phyloP scores from a whole-genome alignment of 2,797 vertebrate genomes.

The Pangasius djambal region DNA sequence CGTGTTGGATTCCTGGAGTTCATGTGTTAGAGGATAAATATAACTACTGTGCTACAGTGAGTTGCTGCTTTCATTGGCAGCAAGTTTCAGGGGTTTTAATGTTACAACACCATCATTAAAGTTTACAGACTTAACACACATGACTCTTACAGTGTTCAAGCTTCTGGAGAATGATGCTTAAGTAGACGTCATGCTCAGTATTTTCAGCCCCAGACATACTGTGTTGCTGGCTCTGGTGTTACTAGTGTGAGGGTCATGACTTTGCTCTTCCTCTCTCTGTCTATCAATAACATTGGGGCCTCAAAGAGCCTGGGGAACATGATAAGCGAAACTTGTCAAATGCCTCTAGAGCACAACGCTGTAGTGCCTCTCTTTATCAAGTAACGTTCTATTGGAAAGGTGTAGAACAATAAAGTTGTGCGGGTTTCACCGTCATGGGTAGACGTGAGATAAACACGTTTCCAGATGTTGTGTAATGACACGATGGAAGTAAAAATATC shows the following conservation, averaged over 20 bases:
- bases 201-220: background rate
- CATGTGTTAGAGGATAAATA: slow-evolving; percentile 37
- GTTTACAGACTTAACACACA: slow-evolving; percentile 37
- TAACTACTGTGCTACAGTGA: slow-evolving; percentile 21
- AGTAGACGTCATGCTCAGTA: background rate
- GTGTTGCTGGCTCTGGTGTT: background rate
- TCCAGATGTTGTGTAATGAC: slow-evolving; percentile 36
- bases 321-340: slow-evolving; percentile 55
- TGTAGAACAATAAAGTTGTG: background rate
- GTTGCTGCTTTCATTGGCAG: slow-evolving; percentile 40
- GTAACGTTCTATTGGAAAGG: background rate
- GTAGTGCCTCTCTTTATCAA: slow-evolving; percentile 20
- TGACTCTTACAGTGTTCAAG: background rate
- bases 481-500: slow-evolving; percentile 27
- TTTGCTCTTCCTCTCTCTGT: slow-evolving; percentile 10
- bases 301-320: slow-evolving; percentile 40
- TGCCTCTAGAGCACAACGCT: slow-evolving; percentile 32
- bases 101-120: slow-evolving; percentile 47
- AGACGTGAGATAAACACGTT: slow-evolving; percentile 20
- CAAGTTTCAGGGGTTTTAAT: slow-evolving; percentile 8
- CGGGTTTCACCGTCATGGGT: background rate
- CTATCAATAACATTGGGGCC: slow-evolving; percentile 41
- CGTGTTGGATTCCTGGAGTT: slow-evolving; percentile 30
- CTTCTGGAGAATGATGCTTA: background rate
- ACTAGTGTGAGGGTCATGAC: slow-evolving; percentile 8